Base-by-base conservation (phyloP, 1,140 invertebrate species). In the Zaprionus camerounensis region DNA sequence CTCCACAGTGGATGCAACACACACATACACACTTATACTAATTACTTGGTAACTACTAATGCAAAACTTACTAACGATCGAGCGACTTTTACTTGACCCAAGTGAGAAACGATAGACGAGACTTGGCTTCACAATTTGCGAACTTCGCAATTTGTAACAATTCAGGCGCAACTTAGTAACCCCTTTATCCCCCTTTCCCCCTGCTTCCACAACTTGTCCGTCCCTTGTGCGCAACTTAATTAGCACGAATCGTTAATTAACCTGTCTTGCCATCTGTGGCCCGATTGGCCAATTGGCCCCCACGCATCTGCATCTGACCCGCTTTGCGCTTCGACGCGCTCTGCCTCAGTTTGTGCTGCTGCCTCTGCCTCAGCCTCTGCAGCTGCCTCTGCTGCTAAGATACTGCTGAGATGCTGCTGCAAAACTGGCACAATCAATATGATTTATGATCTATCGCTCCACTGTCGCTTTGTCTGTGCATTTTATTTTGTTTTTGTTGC, bases 211-310 rank as follows among this genome's bases (percentile, higher is more conserved):
- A 1, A 2, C n/a, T 3, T 66, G 22, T 58, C 5, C 1, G 3
- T 28, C 5, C 61, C 24, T 51, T 24, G 17, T 31, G 56, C 55
- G 61, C 76, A 49, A 70, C 76, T 78, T 87, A 87, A 87, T 87
- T 87, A 86, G 84, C 78, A 67, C 84, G 78, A 72, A 80, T 83
- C 83, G 78, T 88, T 87, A 87, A 87, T 87, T 87, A 87, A 88
- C 83, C 83, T 80, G 81, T 81, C 76, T 77, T 72, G 82, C 81
- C 81, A 84, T 83, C 81, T 84, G 26, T 87, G 86, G 78, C 74
- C 80, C 80, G 74, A 81, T 85, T 84, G 81, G 81, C 81, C 81
- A 83, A 83, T 76, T 88, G 82, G 82, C 82, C 81, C 82, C 73
- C 79, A 79, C 84, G 82, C 82, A 86, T 76, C 80, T 80, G 66